Evolutionary conservation across 1,140 invertebrate genomes (phyloP), one percentile per base, ranked within the genome.

Genomic region (Rhagoletis zephyria): DNA sequence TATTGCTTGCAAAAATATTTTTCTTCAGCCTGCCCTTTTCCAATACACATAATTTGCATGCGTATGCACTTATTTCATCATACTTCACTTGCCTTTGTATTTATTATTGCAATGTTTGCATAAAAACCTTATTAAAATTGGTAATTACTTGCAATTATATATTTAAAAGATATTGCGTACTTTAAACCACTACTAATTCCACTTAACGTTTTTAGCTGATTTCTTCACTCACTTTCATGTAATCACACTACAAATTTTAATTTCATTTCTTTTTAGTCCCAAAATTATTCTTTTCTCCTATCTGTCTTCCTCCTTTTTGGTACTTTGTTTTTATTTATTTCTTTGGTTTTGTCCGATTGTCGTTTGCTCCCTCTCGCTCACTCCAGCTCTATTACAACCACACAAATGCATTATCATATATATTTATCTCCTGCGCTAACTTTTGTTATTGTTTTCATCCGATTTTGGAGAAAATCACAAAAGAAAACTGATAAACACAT

Each of bases 261-360:
- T 87, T 87, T 60, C 74, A 56, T 67, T 81, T 85, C 64, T 85
- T 85, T 42, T 87, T 10, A 42, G 64, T 65, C 16, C 7, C 51
- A 70, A 85, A 87, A 64, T 85, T 77, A 85, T 67, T 85, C 48
- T 87, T 59, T 19, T 56, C 87, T 85, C 56, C 87, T 70, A 59
- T 85, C 70, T 87, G 9, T 86, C 61, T n/a, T 65, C 48, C 16
- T 87, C 45, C 63, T 87, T 51, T 63, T 65, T 85, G n/a, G 12
- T 56, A 87, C n/a, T 67, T 85, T 87, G 64, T 56, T 85, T 65
- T 87, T 85, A 81, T 87, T 81, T 48, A 30, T 87, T 87, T 85
- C 56, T 87, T 81, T 30, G 14, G 4, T 85, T 87, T 67, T n/a
- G 77, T 85, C 60, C 87, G 60, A 45, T 67, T 87, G 40, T 65